These are phyloP conservation scores for Drosophila kurseongensis DNA, from an alignment of 1,140 invertebrate genomes.

Conservation along the genomic window DNA sequence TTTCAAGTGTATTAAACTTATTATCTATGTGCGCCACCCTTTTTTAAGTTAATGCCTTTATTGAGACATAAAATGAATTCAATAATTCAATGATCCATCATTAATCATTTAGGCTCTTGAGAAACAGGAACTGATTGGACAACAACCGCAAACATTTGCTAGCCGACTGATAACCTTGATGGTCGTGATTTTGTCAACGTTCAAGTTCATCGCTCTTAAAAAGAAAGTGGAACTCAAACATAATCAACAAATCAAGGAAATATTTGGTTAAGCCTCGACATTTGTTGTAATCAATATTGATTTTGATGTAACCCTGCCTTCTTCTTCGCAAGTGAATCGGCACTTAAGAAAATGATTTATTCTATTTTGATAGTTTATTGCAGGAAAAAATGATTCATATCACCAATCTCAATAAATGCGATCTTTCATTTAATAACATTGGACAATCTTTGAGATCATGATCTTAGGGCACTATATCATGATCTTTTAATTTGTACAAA, in stretches of 20 bases:
- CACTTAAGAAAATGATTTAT: background rate
- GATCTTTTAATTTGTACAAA: background rate
- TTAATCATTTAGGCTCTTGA: background rate
- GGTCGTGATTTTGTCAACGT: conserved; percentile 15
- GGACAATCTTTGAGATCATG: background rate
- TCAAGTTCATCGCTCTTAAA: conserved; percentile 16
- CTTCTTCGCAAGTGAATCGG: background rate
- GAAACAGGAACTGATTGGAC: conserved; percentile 3
- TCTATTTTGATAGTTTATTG: background rate
- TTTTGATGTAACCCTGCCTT: background rate
- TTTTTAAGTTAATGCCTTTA: background rate
- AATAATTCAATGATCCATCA: conserved; percentile 3
- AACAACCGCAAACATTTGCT: conserved; percentile 8
- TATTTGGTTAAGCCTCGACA: background rate
- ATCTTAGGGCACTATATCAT: background rate
- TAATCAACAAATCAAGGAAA: background rate
- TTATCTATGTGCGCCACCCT: background rate
- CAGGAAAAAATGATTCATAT: conserved; percentile 4
- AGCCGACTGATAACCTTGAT: conserved; percentile 21
- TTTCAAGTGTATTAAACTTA: background rate
- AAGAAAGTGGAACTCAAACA: conserved; percentile 6
- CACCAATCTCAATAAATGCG: background rate
- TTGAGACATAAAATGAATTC: background rate
- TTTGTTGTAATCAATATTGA: background rate
- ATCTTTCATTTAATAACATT: background rate